phyloP scores from a whole-genome alignment of 2,888 invertebrate species.

The Sarcophaga variegata region DNA sequence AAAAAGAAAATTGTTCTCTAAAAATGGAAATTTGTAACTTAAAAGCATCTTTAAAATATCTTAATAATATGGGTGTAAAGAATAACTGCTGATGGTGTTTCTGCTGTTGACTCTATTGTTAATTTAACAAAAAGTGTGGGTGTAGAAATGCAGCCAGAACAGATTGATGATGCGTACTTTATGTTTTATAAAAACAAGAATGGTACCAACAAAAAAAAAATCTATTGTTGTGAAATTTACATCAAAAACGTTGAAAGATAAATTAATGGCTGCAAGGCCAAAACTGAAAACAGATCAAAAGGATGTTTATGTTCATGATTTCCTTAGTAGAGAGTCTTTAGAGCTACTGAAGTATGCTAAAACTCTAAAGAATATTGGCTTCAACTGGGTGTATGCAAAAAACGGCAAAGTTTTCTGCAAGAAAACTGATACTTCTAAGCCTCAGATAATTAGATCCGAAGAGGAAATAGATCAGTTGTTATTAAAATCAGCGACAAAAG shows the following conservation, averaged over 20 bases:
- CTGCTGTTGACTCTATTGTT: not conserved
- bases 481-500: not conserved
- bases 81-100: not conserved
- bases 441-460: not conserved
- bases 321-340: no score
- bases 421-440: not conserved
- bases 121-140: not conserved
- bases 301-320: no score
- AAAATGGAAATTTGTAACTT: no score
- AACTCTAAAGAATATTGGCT: not conserved
- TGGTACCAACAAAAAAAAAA: not conserved
- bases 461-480: not conserved
- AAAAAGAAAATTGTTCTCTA: no score
- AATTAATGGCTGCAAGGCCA: not conserved
- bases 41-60: no score
- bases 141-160: not conserved
- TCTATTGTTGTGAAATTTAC: not conserved
- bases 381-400: not conserved
- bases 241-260: not conserved
- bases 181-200: not conserved
- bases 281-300: no score
- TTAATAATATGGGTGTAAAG: no score
- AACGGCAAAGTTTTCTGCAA: no score
- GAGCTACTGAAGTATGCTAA: no score
- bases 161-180: not conserved